These are phyloP conservation scores for Heliconius erato DNA, from an alignment of 2,888 invertebrate species.

Conservation along the genomic window DNA sequence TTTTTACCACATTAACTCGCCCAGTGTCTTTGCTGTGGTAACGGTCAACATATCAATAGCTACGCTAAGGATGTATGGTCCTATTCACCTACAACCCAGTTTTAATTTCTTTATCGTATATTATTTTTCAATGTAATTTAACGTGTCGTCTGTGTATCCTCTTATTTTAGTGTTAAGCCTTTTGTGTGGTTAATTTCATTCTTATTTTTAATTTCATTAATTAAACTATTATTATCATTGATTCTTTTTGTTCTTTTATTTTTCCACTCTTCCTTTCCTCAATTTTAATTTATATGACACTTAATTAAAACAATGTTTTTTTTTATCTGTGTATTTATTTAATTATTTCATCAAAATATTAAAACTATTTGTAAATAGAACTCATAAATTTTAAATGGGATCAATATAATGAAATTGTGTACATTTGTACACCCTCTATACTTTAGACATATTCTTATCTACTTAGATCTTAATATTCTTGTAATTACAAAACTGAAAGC, in stretches of 20 bases:
- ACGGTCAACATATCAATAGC: slow-evolving; percentile 80
- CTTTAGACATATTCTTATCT: slow-evolving; percentile 81
- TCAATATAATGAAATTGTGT: slow-evolving; percentile 84
- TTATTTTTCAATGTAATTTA: slow-evolving; percentile 66
- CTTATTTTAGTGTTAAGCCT: slow-evolving; percentile 82
- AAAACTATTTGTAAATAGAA: slow-evolving; percentile 84
- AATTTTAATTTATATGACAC: slow-evolving; percentile 5
- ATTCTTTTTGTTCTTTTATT: slow-evolving; percentile 80
- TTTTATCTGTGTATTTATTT: slow-evolving; percentile 40
- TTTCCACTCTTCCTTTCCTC: slow-evolving; percentile 66
- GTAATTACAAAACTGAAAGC: slow-evolving; percentile 64
- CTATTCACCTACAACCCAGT: slow-evolving; percentile 51
- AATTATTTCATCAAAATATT: slow-evolving; percentile 68
- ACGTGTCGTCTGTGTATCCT: slow-evolving; percentile 70
- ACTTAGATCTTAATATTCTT: slow-evolving; percentile 79
- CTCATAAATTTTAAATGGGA: slow-evolving; percentile 83
- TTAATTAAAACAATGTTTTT: background rate
- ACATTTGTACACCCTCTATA: slow-evolving; percentile 83
- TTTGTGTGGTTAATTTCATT: slow-evolving; percentile 85
- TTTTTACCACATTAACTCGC: slow-evolving; percentile 51
- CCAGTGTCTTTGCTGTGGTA: slow-evolving; percentile 51
- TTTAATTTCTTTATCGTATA: slow-evolving; percentile 55
- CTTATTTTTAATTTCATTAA: slow-evolving; percentile 84
- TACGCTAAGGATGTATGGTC: slow-evolving; percentile 48
- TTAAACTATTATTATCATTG: slow-evolving; percentile 85